These are phyloP conservation scores for Parapristionchus giblindavisi DNA, from an alignment of 2,888 invertebrate species.

Conservation along the genomic window DNA sequence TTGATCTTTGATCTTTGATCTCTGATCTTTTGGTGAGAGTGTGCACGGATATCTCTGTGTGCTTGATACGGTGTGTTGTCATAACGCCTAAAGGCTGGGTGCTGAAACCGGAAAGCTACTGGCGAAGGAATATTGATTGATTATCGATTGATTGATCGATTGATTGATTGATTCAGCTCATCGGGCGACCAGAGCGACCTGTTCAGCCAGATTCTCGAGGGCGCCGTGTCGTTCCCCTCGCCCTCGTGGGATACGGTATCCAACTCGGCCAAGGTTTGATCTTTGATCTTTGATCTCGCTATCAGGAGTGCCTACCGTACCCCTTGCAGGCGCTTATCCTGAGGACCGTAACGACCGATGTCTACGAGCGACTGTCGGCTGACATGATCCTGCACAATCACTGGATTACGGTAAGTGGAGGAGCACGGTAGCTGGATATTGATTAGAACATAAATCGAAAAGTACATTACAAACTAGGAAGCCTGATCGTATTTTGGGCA, in stretches of 20 bases:
- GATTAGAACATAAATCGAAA: too few relatives aligned
- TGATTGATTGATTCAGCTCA: too few relatives aligned
- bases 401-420: constrained; percentile 78
- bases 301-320: constrained; percentile 1
- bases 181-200: constrained; percentile 96
- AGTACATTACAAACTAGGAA: too few relatives aligned
- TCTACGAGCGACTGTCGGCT: constrained; percentile 87
- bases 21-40: too few relatives aligned
- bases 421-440: constrained; percentile 44
- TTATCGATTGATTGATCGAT: too few relatives aligned
- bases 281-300: too few relatives aligned
- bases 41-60: too few relatives aligned
- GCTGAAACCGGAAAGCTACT: too few relatives aligned
- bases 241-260: constrained; percentile 84
- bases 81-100: too few relatives aligned
- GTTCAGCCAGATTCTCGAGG: constrained; percentile 92
- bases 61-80: constrained; percentile 54
- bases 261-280: constrained; percentile 47
- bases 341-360: constrained; percentile 76
- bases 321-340: constrained; percentile 51
- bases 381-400: constrained; percentile 90
- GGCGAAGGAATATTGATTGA: too few relatives aligned
- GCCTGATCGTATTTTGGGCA: too few relatives aligned
- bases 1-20: too few relatives aligned
- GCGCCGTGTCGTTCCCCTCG: constrained; percentile 91